Conservation (phyloP, 2,797 vertebrate genomes). For the Sebastes vulpes region DNA sequence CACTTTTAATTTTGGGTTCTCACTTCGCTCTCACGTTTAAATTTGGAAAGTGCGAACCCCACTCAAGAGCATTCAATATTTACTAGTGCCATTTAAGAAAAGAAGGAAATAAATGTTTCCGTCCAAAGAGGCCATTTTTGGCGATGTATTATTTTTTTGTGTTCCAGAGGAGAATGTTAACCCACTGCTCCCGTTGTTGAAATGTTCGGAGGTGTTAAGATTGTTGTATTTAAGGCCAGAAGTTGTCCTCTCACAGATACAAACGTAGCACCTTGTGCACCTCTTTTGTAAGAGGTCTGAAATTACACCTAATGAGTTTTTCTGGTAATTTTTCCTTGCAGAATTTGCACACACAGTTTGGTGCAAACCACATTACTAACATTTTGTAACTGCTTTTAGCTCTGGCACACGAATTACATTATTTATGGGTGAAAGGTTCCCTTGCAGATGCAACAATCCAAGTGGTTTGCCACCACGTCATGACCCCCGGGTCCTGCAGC, state of each 20-base stretch:
- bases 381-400: conserved; percentile 14
- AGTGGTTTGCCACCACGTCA: conserved; percentile 41
- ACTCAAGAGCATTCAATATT: conserved; percentile 38
- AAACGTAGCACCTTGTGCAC: neutral
- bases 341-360: conserved; percentile 13
- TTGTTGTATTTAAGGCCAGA: conserved; percentile 3
- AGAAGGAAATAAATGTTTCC: conserved; percentile 24
- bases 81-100: conserved; percentile 29
- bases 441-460: conserved; percentile 42
- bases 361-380: conserved; percentile 1
- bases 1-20: conserved; percentile 57
- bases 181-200: neutral
- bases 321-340: neutral
- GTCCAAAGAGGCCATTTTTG: conserved; percentile 22
- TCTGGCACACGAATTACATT: conserved; percentile 29
- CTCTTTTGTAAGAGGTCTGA: neutral
- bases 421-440: conserved; percentile 52
- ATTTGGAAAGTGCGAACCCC: conserved; percentile 34
- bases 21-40: conserved; percentile 37
- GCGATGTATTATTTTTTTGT: neutral
- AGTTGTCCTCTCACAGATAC: neutral
- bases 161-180: conserved; percentile 4
- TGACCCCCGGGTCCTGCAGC: conserved; percentile 42
- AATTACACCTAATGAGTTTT: conserved; percentile 10
- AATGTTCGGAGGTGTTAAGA: conserved; percentile 18